A percentile compares a stretch with the other conserved stretches of the same genome.
Evolutionary conservation across 2,113 vertebrate genomes (phyloP).

Genomic region (Cephalopholis sonnerati): DNA sequence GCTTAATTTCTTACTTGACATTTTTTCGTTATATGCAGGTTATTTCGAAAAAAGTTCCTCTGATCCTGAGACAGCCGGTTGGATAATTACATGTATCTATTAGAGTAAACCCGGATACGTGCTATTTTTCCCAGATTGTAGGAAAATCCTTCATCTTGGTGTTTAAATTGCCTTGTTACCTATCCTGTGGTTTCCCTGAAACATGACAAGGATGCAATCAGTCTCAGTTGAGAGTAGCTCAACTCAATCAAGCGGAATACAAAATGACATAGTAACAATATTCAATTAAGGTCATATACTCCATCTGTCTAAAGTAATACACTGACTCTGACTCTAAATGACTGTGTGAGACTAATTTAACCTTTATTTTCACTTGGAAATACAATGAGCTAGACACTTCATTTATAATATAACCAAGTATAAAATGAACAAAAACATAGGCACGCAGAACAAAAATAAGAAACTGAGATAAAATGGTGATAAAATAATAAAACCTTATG

Average conservation of each 20-base stretch:
- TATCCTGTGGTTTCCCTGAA: conserved; percentile 13
- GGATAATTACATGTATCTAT: neutral
- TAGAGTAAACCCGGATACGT: neutral
- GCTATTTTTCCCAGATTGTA: neutral
- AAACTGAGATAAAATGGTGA: no score
- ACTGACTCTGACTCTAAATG: conserved; percentile 15
- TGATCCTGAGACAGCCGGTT: neutral
- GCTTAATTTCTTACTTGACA: neutral
- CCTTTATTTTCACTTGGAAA: no score
- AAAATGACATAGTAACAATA: neutral
- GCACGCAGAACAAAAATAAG: no score
- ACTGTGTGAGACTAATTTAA: neutral
- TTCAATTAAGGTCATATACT: neutral
- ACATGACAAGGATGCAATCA: conserved; percentile 4
- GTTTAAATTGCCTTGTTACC: conserved; percentile 7
- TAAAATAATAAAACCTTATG: no score
- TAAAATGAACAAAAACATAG: no score
- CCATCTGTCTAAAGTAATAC: conserved; percentile 2
- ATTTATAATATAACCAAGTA: no score
- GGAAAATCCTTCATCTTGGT: neutral
- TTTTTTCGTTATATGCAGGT: neutral
- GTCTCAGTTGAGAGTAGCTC: neutral
- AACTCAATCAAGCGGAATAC: conserved; percentile 1
- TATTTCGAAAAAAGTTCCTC: neutral
- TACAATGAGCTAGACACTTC: no score